A percentile compares a stretch with the other conserved stretches of the same genome.
These are phyloP conservation scores for Gari tellinella DNA, from an alignment of 2,888 invertebrate species.

Conservation along the genomic window DNA sequence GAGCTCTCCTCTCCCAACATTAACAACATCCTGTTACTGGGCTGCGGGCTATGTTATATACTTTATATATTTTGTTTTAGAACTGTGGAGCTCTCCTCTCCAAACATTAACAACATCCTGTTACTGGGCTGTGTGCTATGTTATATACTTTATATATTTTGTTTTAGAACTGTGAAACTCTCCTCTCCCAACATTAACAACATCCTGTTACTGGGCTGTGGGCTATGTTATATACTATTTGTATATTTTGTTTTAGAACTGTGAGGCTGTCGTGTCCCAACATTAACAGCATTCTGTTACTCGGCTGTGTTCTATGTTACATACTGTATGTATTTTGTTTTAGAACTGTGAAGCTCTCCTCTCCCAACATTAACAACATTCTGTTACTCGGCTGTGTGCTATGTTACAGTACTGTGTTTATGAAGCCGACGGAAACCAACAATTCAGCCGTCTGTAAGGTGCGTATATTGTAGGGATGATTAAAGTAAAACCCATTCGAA, in stretches of 20 bases:
- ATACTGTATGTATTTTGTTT: constrained; percentile 5
- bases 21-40: constrained; percentile 77
- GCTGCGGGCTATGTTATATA: constrained; percentile 70
- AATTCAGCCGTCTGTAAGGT: constrained; percentile 50
- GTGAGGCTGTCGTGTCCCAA: constrained; percentile 79
- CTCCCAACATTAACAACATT: constrained; percentile 78
- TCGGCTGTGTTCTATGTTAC: constrained; percentile 72
- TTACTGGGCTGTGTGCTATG: constrained; percentile 71
- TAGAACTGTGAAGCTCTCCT: constrained; percentile 79
- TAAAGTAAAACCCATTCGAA: no score
- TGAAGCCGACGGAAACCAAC: constrained; percentile 46
- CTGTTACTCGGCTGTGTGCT: constrained; percentile 73
- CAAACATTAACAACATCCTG: constrained; percentile 78
- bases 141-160: not conserved
- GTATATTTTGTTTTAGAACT: constrained; percentile 52
- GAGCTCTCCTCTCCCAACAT: constrained; percentile 79
- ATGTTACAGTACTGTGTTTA: constrained; percentile 67
- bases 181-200: constrained; percentile 80
- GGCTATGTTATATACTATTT: constrained; percentile 35
- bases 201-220: constrained; percentile 72
- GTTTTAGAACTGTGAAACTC: constrained; percentile 75
- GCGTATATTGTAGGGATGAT: no score
- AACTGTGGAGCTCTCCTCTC: constrained; percentile 78
- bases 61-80: constrained; percentile 48
- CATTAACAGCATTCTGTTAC: constrained; percentile 78